Conservation (phyloP, 2,113 vertebrate species). For the Fregetta grallaria region DNA sequence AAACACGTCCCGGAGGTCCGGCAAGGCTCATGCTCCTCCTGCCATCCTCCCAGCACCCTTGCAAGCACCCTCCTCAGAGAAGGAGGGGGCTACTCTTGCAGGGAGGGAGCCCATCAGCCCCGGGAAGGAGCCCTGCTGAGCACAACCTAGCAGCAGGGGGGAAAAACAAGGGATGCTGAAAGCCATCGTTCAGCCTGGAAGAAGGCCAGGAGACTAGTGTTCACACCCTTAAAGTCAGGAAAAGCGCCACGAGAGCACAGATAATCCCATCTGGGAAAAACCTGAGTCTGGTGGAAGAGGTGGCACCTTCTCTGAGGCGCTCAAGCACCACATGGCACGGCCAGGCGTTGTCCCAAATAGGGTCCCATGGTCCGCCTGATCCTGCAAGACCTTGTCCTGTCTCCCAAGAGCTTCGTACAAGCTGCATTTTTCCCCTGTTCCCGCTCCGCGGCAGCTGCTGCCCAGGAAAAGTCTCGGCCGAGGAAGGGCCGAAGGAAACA, state of each 20-base stretch:
- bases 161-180: not conserved
- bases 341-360: not conserved
- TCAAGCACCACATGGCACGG: fast-evolving
- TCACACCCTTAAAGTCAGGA: conserved; percentile 12
- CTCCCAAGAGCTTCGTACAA: not conserved
- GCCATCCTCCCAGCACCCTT: not conserved
- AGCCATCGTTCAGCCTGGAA: not conserved
- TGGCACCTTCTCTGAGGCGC: not conserved
- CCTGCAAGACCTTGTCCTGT: not conserved
- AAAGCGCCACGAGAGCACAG: not conserved
- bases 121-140: not conserved
- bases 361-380: not conserved
- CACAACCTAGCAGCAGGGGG: not conserved
- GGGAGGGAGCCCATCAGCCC: not conserved
- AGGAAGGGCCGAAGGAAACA: not conserved
- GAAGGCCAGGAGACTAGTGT: conserved; percentile 17
- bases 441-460: fast-evolving
- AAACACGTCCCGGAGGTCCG: fast-evolving
- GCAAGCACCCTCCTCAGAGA: not conserved
- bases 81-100: not conserved
- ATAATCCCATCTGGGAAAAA: not conserved
- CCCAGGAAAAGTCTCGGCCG: not conserved
- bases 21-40: not conserved
- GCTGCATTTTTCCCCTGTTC: fast-evolving
- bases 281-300: not conserved